Evolutionary conservation across 2,113 vertebrate species (phyloP), one percentile per base, ranked within the genome.

Genomic region (Cricetomys ansorgei): DNA sequence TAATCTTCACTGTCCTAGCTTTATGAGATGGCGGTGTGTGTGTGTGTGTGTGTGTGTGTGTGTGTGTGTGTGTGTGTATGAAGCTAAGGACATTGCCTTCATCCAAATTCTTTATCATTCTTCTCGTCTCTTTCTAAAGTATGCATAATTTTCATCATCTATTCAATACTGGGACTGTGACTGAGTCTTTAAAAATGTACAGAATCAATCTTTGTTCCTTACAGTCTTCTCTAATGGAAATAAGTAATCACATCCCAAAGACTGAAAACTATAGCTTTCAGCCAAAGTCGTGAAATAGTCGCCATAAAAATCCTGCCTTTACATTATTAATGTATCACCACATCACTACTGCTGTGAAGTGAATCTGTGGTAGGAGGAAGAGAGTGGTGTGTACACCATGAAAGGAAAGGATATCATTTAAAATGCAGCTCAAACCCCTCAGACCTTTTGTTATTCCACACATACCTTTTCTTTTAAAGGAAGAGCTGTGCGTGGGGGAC

Each of bases 321-420:
- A 73, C 79, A 95, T 95, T 89, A 97, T 93, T 94, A 97, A 96
- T 98, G 96, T 98, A 97, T 98, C 98, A 96, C 91, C 96, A 79
- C 69, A 92, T 64, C 62, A 75, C 95, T 95, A 65, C 55, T 90
- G 53, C 86, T 89, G 96, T 87, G 94, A 90, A 89, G 70, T 53
- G 89, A 98, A 96, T 97, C 97, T 97, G 87, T 65, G 94, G 92
- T 88, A 96, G 87, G 96, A 96, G 59, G 92, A 96, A 97, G 97
- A 98, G 43, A 88, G 13, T 87, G 43, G 95, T 97, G 95, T 97
- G 23, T 13, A 83, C 53, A 97, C 95, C 93, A 97, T 90, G 80
- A 89, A 96, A 97, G 94, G 94, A 97, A 97, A 96, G 3, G 31
- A 55, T 96, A 95, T 93, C 11, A 0, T 94, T 98, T 94, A 91